Percentiles rank a stretch among this genome's conserved stretches.
Conservation (phyloP, 2,888 invertebrate genomes). For the Platypus cylindrus region DNA sequence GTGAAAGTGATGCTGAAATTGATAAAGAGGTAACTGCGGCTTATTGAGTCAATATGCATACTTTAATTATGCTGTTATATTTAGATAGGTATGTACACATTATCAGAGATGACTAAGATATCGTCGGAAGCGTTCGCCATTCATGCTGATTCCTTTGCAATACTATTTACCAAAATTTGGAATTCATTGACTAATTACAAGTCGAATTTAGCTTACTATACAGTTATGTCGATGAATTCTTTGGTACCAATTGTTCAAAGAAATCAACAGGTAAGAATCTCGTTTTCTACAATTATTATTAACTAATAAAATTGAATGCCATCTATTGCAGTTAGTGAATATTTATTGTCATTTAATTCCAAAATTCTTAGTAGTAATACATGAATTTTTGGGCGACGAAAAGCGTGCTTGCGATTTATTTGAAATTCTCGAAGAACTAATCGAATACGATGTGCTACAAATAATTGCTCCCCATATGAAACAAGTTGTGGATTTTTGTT, state of each 20-base stretch:
- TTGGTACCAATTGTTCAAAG: constrained; percentile 50
- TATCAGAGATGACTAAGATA: constrained; percentile 55
- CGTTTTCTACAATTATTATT: too few species aligned
- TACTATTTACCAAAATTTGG: constrained; percentile 40
- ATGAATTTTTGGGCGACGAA: constrained; percentile 45
- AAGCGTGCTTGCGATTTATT: constrained; percentile 48
- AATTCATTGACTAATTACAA: constrained; percentile 35
- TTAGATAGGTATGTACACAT: constrained; percentile 52
- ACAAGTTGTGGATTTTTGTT: constrained; percentile 50
- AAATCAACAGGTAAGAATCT: constrained; percentile 43
- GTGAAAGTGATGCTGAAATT: constrained; percentile 39
- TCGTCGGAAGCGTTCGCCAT: constrained; percentile 55
- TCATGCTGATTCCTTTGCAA: constrained; percentile 48
- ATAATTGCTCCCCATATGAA: constrained; percentile 52
- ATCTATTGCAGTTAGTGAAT: constrained; percentile 38
- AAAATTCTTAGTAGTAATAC: constrained; percentile 47
- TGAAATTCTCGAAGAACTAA: constrained; percentile 53
- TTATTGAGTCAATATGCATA: neutral
- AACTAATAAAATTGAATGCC: neutral
- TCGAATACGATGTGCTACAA: constrained; percentile 43
- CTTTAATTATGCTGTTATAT: constrained; percentile 17
- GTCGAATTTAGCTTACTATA: constrained; percentile 43
- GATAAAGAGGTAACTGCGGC: constrained; percentile 44
- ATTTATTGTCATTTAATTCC: constrained; percentile 50
- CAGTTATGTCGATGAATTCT: constrained; percentile 51